Base-by-base conservation (phyloP, 2,797 vertebrate species). In the Gorsachius magnificus region DNA sequence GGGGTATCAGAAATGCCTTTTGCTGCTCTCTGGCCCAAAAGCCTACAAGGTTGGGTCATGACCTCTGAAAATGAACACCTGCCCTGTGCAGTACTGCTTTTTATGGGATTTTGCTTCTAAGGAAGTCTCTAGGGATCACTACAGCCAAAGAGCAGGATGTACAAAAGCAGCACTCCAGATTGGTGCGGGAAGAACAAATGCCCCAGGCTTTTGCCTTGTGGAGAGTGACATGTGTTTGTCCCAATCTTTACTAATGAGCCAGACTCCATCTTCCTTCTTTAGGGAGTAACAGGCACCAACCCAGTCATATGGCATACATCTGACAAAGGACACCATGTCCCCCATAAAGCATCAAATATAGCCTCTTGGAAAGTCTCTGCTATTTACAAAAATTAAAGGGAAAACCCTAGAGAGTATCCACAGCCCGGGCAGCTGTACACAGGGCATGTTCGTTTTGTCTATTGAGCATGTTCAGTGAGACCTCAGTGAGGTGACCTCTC, bases 101-200 rank as follows among this genome's bases (percentile, higher is more conserved):
- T 93, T 70, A 87, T 48, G 64, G 45, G 25, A 69, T 83, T 84
- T 71, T 64, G 41, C 78, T 89, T 63, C 66, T 78, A 75, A 63
- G 31, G 19, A 93, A 5, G 1, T 64, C 70, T 84, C 51, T 28
- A 33, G 36, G n/a, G 87, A 74, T 72, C 35, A 63, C 24, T 88
- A 31, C 19, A 90, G 65, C 35, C 77, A 79, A 97, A 92, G 61
- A 83, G 68, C 64, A 90, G 48, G 87, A 91, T 56, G 64, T 20
- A 93, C 14, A 82, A 89, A 96, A 79, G 51, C 72, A 94, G 74
- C 38, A 63, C 38, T 84, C 69, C 91, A 96, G 65, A 93, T 5
- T 83, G 77, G 31, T 19, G 35, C 5, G 20, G 70, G 85, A 89
- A 91, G 65, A 95, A 90, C 38, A 90, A 90, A 91, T 43, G 75